phyloP scores from a whole-genome alignment of 2,797 vertebrate genomes.

The Siniperca scherzeri region DNA sequence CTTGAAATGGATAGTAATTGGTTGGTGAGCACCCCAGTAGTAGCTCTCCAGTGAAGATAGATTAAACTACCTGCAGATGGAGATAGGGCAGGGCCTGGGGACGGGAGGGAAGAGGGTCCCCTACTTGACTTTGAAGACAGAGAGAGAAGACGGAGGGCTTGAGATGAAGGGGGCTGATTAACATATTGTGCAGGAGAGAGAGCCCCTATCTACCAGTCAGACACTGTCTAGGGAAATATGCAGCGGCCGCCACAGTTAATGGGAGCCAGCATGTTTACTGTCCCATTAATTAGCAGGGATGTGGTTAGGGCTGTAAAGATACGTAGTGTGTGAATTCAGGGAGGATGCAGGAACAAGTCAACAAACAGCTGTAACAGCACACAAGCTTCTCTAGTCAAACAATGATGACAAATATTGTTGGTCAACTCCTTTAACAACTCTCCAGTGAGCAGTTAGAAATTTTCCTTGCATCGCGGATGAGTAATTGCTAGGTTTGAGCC shows the following conservation, averaged over 20 bases:
- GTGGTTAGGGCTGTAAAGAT: slow-evolving; percentile 68
- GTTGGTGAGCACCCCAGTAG: slow-evolving; percentile 60
- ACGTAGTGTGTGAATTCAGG: slow-evolving; percentile 56
- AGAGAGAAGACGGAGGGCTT: slow-evolving; percentile 54
- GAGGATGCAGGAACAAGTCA: slow-evolving; percentile 59
- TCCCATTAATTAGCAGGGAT: slow-evolving; percentile 82
- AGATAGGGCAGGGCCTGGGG: slow-evolving; percentile 55
- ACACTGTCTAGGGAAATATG: slow-evolving; percentile 75
- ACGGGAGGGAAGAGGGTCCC: slow-evolving; percentile 48
- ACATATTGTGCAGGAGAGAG: slow-evolving; percentile 58
- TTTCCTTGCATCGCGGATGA: slow-evolving; percentile 44
- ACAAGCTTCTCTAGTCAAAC: slow-evolving; percentile 50
- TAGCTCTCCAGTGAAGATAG: slow-evolving; percentile 51
- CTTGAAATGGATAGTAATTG: slow-evolving; percentile 74
- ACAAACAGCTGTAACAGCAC: slow-evolving; percentile 46
- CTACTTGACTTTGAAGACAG: slow-evolving; percentile 77
- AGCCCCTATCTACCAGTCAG: slow-evolving; percentile 69
- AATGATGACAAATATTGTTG: slow-evolving; percentile 51
- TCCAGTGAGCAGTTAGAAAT: slow-evolving; percentile 26
- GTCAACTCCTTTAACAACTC: slow-evolving; percentile 52
- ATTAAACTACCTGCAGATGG: slow-evolving; percentile 65
- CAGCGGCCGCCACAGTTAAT: slow-evolving; percentile 72
- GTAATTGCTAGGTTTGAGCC: slow-evolving; percentile 62
- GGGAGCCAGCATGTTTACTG: slow-evolving; percentile 79
- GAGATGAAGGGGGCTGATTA: slow-evolving; percentile 75